A percentile compares a stretch with the other conserved stretches of the same genome.
Evolutionary conservation across 2,888 invertebrate genomes (phyloP).

Genomic region (Belgica antarctica): DNA sequence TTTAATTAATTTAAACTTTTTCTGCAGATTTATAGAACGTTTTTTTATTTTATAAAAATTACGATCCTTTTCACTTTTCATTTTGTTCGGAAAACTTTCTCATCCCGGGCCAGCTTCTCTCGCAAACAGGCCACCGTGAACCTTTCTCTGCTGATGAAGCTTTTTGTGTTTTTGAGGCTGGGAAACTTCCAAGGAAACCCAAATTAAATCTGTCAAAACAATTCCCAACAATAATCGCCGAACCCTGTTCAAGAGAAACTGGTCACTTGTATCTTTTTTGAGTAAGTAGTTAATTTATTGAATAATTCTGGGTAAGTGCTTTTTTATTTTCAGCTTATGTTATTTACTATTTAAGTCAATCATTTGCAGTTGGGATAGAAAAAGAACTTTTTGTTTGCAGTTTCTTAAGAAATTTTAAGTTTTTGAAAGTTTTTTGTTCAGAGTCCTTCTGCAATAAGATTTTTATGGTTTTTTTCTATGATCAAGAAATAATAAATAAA

Average conservation of each 20-base stretch:
- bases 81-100: background rate
- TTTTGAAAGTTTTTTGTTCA: conserved; percentile 5
- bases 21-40: conserved; percentile 12
- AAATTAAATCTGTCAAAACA: too few relatives aligned
- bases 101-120: background rate
- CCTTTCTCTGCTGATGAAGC: background rate
- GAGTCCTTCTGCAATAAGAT: background rate
- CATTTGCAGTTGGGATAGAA: background rate
- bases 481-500: conserved; percentile 12
- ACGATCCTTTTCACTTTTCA: conserved; percentile 18
- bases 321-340: background rate
- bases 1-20: conserved; percentile 20
- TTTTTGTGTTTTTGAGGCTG: background rate
- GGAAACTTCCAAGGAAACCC: too few relatives aligned
- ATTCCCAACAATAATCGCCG: background rate
- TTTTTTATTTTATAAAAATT: conserved; percentile 41
- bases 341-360: background rate
- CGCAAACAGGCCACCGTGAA: too few relatives aligned
- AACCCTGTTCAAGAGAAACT: too few relatives aligned
- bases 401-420: background rate
- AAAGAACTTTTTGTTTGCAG: background rate
- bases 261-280: background rate
- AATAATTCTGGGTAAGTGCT: conserved; percentile 13
- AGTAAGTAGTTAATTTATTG: conserved; percentile 17
- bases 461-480: background rate